Base-by-base conservation (phyloP, 2,113 vertebrate genomes). In the Myrmecophaga tridactyla region DNA sequence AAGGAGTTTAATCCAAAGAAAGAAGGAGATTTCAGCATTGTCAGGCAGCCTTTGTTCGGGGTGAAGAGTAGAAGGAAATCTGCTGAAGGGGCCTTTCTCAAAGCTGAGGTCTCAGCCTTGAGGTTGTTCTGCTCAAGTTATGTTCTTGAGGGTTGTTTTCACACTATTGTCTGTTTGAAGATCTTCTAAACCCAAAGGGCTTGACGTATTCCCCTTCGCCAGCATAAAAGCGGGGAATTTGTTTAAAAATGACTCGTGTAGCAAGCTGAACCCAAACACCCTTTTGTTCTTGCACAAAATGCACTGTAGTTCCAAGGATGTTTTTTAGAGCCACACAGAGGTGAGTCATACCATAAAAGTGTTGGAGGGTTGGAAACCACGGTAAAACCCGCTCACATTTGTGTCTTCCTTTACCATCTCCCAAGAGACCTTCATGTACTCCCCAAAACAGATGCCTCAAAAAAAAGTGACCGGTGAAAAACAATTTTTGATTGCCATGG, bases 31-130 rank as follows among this genome's bases (percentile, higher is more conserved):
- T 98, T 98, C 23, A 2, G 97, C 98, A 96, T 98, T 98, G 98
- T 98, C 98, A 98, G 91, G 90, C 92, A 92, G 83, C 95, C 98
- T 99, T 99, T 99, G 98, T 98, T 98, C 96, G 0, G 94, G 90
- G 95, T 96, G 96, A 98, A 97, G 98, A 98, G 98, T 96, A 97
- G 97, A 98, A 96, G 97, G 96, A 98, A 98, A 97, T 98, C 98
- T 98, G 97, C 97, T 98, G 97, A 98, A 98, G 98, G 97, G 95
- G 94, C 90, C 96, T 97, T 98, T 98, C 98, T 98, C 97, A 98
- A 98, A 98, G 95, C 97, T 92, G 92, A 95, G 78, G 95, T 97
- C 94, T 96, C 95, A 98, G 97, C 95, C 97, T 97, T 96, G 96
- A 98, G 97, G 97, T 97, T 98, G 97, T 97, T 97, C 97, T 96